Evolutionary conservation across 2,113 vertebrate genomes (phyloP), one percentile per base, ranked within the genome.

Genomic region (Lycocorax pyrrhopterus): DNA sequence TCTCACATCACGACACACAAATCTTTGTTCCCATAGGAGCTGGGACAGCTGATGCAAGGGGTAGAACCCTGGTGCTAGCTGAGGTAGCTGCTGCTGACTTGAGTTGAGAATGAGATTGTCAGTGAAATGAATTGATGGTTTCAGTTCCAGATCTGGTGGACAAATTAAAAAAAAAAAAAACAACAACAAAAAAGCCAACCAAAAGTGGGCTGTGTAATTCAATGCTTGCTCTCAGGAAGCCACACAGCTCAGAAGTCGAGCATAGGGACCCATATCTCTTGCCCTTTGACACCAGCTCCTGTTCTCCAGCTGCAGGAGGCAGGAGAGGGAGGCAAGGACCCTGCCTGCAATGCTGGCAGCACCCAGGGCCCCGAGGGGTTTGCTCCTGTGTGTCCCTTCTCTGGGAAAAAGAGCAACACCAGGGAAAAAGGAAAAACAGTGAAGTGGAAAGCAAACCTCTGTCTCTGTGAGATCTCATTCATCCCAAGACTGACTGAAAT

Each of bases 121-220:
- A 95, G 96, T 97, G 97, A 98, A 98, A 97, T 96, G 96, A 97
- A 97, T 96, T 93, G 95, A 94, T 91, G 96, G 97, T 98, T 98
- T 98, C 97, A 84, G 97, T 98, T 98, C 97, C 96, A 81, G 96
- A 97, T 96, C 94, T 95, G 93, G 93, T 95, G 95, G 92, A 95
- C 93, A 97, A 96, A 95, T 80, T 80, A 67, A 85, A 93, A 58
- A 43, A 23, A 27, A 10, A 26, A 27, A 10, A 7, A 29, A 47
- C 82, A 47, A 44, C 37, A 88, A 16, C 19, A 85, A 82, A 62
- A 60, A 76, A 56, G 11, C 30, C 52, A 52, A 12, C 17, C 29
- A 96, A 85, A 85, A 80, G 58, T 33, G 51, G 88, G 87, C 95
- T 96, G 82, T 35, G 89, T 88, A 97, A 96, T 96, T 96, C 68